Evolutionary conservation across 1,140 invertebrate genomes (phyloP), one percentile per base, ranked within the genome.

Genomic region (Leptinotarsa lineolata): DNA sequence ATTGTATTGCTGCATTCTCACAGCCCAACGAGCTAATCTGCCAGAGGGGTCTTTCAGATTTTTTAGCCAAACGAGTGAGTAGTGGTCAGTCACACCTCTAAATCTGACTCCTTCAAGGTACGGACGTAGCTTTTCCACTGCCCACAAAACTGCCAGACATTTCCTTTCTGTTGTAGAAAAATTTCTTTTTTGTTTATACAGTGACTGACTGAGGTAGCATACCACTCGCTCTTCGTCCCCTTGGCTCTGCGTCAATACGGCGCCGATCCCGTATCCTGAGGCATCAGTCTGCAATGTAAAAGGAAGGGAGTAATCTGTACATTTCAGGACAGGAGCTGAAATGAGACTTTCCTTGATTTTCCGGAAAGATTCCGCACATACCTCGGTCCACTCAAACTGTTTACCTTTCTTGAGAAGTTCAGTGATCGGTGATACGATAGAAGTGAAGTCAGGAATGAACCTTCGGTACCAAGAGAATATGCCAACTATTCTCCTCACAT

Each of bases 111-210:
- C 79, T 44, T 81, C 79, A 4, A 81, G 22, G 54, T 81, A 81
- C 8, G 60, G 71, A 12, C n/a, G n/a, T n/a, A n/a, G n/a, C n/a
- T n/a, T n/a, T n/a, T n/a, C n/a, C n/a, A n/a, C n/a, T n/a, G n/a
- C 80, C 64, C 15, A 81, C 68, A 87, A 76, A 66, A 72, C 74
- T 87, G 83, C 3, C n/a, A n/a, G n/a, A n/a, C n/a, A n/a, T n/a
- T n/a, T n/a, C n/a, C n/a, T n/a, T n/a, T n/a, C n/a, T n/a, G 82
- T 84, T 8, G 76, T 80, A 3, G 70, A 75, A 66, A 84, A 88
- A 58, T 85, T 84, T 24, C 69, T 72, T 79, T 88, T n/a, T n/a
- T n/a, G n/a, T n/a, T n/a, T n/a, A n/a, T n/a, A n/a, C 86, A 88
- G 67, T 8, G 75, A 72, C 20, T 81, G 59, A 71, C 85, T 85